phyloP scores from a whole-genome alignment of 2,888 invertebrate genomes.

The Drosophila rellima region DNA sequence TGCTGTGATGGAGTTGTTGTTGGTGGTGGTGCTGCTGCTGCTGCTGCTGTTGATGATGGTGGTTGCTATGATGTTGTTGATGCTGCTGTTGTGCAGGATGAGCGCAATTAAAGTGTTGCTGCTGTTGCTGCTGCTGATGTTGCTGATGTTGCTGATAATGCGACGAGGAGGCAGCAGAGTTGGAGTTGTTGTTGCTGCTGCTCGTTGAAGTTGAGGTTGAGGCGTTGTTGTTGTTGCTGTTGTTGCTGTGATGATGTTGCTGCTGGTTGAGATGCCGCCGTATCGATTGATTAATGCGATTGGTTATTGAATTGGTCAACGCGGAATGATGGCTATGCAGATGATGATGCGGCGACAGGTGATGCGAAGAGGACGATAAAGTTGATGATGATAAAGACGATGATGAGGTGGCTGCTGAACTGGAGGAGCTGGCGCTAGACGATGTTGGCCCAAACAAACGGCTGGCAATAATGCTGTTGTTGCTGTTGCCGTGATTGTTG shows the following conservation, averaged over 20 bases:
- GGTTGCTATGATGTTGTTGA: conserved; percentile 48
- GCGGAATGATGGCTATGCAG: conserved; percentile 72
- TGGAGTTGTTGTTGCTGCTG: conserved; percentile 40
- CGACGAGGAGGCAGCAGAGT: conserved; percentile 59
- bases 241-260: conserved; percentile 69
- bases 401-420: conserved; percentile 48
- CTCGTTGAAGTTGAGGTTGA: conserved; percentile 39
- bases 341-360: conserved; percentile 60
- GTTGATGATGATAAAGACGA: conserved; percentile 42
- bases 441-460: conserved; percentile 76
- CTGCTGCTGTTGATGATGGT: conserved; percentile 53
- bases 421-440: conserved; percentile 48
- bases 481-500: conserved; percentile 56
- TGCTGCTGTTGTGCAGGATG: conserved; percentile 71
- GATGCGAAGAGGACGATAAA: conserved; percentile 46
- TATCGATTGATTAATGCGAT: conserved; percentile 84
- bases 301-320: conserved; percentile 83
- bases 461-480: conserved; percentile 82
- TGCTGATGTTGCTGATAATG: conserved; percentile 60
- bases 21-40: conserved; percentile 57
- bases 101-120: conserved; percentile 67
- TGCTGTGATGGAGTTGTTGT: conserved; percentile 49
- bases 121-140: conserved; percentile 31
- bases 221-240: conserved; percentile 39
- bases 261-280: conserved; percentile 83